Evolutionary conservation across 2,888 invertebrate species (phyloP).

Genomic region (Pherbina coryleti): DNA sequence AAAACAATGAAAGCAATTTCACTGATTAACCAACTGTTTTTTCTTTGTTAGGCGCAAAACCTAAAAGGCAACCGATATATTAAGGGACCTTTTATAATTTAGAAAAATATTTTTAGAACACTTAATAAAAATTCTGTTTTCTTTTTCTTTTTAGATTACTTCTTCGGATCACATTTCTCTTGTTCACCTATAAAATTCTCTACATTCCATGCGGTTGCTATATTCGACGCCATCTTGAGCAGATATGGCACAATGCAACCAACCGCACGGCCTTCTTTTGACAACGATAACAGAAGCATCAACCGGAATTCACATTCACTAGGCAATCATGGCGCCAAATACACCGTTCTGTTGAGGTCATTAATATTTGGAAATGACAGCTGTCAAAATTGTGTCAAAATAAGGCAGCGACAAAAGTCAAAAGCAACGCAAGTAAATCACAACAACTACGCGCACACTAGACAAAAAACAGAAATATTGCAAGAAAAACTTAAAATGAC

Average conservation of each 20-base stretch:
- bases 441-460: not conserved
- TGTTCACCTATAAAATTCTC: no score
- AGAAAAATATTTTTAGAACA: no score
- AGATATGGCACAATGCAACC: conserved; percentile 42
- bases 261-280: not conserved
- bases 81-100: no score
- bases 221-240: not conserved
- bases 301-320: not conserved
- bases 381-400: conserved; percentile 26
- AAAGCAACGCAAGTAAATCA: conserved; percentile 13
- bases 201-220: not conserved
- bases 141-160: no score
- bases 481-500: conserved; percentile 30
- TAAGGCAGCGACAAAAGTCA: conserved; percentile 24
- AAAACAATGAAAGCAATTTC: no score
- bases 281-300: conserved; percentile 13
- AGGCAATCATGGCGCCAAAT: not conserved
- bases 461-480: not conserved
- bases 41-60: no score
- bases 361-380: conserved; percentile 28
- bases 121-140: no score
- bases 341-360: conserved; percentile 7
- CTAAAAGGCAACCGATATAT: no score
- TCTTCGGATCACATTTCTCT: no score
- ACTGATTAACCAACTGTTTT: no score